Percentiles rank a stretch among this genome's conserved stretches.
Evolutionary conservation across 2,888 invertebrate species (phyloP).

Genomic region (Sarcophaga carnaria): DNA sequence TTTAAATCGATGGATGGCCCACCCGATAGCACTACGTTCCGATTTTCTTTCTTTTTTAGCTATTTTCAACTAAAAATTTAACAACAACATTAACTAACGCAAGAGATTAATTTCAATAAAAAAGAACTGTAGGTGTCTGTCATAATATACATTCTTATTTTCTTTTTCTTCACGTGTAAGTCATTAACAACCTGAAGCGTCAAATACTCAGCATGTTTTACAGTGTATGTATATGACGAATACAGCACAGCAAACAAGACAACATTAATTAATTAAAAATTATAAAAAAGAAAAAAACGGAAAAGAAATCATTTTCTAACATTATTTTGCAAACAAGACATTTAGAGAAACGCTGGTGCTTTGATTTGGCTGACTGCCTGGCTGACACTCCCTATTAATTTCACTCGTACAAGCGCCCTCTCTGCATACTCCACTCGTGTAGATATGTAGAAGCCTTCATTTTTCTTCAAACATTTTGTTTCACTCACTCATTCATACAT

Average conservation of each 20-base stretch:
- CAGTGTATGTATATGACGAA: background rate
- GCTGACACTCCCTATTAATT: constrained; percentile 45
- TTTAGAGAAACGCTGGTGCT: background rate
- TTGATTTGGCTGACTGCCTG: constrained; percentile 33
- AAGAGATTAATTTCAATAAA: too few species aligned
- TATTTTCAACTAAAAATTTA: too few species aligned
- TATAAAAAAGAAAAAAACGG: background rate
- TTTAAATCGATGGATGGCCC: too few species aligned
- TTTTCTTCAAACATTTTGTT: background rate
- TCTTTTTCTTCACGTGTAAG: background rate
- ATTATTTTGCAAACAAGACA: constrained; percentile 5
- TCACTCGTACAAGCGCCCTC: constrained; percentile 23
- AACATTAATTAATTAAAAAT: constrained; percentile 36
- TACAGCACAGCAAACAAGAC: background rate
- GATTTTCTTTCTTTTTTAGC: too few species aligned
- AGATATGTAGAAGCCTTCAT: background rate
- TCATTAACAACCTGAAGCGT: background rate
- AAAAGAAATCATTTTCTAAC: constrained; percentile 5
- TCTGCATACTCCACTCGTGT: background rate
- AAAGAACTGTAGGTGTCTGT: background rate
- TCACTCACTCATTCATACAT: background rate
- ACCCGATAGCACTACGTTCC: too few species aligned
- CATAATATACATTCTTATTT: background rate
- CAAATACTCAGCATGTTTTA: background rate
- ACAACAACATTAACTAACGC: too few species aligned